These are phyloP conservation scores for Fringilla coelebs DNA, from an alignment of 2,797 vertebrate genomes.

Conservation along the genomic window DNA sequence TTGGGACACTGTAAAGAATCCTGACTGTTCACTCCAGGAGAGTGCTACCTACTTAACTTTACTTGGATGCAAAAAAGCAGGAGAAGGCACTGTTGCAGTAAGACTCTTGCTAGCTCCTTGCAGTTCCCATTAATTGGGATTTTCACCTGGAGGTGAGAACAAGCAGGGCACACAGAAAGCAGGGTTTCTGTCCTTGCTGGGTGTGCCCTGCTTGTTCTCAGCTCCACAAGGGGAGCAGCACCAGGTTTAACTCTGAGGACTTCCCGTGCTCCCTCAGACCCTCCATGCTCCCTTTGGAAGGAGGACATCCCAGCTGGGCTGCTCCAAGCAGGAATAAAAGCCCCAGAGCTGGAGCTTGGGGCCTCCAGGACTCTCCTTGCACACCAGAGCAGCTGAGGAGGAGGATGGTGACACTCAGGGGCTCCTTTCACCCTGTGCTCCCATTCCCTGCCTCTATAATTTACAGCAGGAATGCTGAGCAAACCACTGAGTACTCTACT, in stretches of 20 bases:
- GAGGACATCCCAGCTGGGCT: not conserved
- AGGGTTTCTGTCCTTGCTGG: not conserved
- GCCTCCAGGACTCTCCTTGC: rapidly evolving
- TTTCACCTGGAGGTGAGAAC: too few relatives aligned
- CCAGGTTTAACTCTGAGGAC: not conserved
- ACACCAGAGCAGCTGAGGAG: not conserved
- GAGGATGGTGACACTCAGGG: not conserved
- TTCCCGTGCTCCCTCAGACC: rapidly evolving
- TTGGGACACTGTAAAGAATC: not conserved
- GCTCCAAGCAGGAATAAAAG: not conserved
- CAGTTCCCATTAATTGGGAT: not conserved
- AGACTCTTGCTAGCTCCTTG: not conserved
- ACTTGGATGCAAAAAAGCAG: not conserved
- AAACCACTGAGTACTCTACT: not conserved
- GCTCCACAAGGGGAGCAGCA: not conserved
- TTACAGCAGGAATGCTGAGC: not conserved
- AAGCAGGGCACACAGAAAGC: too few relatives aligned
- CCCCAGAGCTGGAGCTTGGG: not conserved
- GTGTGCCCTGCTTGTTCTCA: not conserved
- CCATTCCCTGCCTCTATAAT: not conserved
- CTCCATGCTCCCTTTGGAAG: rapidly evolving
- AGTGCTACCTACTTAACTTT: rapidly evolving
- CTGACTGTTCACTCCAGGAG: not conserved
- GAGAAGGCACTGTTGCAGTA: not conserved
- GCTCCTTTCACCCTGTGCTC: not conserved